Conservation (phyloP, 1,140 invertebrate species). For the Pentalonia nigronervosa region DNA sequence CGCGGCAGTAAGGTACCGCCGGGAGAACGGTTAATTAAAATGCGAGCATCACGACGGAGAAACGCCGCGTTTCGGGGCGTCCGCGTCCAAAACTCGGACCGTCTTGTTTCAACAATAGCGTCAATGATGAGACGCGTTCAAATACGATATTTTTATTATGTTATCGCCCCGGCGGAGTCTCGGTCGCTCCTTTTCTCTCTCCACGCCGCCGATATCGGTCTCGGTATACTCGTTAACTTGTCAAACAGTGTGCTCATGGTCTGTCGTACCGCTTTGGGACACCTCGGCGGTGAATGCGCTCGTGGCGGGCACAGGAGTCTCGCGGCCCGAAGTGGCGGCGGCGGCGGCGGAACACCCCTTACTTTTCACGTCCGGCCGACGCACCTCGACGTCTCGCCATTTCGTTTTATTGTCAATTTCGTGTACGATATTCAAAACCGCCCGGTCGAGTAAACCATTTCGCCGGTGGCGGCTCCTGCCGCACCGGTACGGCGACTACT, state of each 20-base stretch:
- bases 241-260: neutral
- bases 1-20: neutral
- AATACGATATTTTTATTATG: neutral
- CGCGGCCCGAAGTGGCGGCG: neutral
- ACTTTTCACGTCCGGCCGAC: neutral
- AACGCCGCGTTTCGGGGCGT: no score
- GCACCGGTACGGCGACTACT: no score
- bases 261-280: constrained; percentile 10
- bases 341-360: neutral
- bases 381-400: no score
- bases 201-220: neutral
- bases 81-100: neutral
- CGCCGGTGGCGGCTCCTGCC: no score
- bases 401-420: no score
- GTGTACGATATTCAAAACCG: neutral
- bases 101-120: neutral
- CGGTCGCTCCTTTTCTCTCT: neutral
- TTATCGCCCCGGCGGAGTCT: neutral
- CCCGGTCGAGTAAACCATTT: neutral
- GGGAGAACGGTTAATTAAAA: neutral
- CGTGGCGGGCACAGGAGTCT: neutral
- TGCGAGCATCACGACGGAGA: neutral
- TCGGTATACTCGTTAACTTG: neutral
- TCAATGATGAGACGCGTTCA: neutral
- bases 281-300: neutral